These are phyloP conservation scores for Willisornis vidua DNA, from an alignment of 2,113 vertebrate species.

Conservation along the genomic window DNA sequence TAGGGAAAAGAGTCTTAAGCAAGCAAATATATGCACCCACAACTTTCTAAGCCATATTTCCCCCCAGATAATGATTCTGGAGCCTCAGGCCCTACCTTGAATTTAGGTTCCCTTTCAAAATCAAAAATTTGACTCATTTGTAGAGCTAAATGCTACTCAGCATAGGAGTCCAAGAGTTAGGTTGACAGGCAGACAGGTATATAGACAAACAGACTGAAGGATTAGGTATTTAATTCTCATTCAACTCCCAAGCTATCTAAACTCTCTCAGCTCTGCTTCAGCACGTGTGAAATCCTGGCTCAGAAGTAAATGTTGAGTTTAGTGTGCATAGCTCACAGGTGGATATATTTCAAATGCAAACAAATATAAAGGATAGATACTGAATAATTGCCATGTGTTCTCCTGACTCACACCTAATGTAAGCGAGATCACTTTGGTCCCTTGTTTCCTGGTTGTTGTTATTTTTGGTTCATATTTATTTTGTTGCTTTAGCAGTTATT, in stretches of 20 bases:
- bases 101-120: background rate
- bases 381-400: background rate
- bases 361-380: background rate
- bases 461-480: background rate
- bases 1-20: background rate
- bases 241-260: background rate
- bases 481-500: conserved; percentile 13
- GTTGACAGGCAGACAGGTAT: background rate
- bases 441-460: background rate
- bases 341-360: background rate
- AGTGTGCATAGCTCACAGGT: background rate
- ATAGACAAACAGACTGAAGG: background rate
- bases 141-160: background rate
- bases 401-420: background rate
- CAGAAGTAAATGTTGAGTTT: background rate
- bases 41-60: background rate
- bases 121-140: background rate
- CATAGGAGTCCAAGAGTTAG: rapidly evolving
- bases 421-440: background rate
- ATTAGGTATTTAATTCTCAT: background rate
- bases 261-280: background rate
- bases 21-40: background rate
- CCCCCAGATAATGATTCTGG: background rate
- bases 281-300: background rate
- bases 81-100: background rate